phyloP scores from a whole-genome alignment of 2,888 invertebrate genomes.

The Brachyopa scutellaris region DNA sequence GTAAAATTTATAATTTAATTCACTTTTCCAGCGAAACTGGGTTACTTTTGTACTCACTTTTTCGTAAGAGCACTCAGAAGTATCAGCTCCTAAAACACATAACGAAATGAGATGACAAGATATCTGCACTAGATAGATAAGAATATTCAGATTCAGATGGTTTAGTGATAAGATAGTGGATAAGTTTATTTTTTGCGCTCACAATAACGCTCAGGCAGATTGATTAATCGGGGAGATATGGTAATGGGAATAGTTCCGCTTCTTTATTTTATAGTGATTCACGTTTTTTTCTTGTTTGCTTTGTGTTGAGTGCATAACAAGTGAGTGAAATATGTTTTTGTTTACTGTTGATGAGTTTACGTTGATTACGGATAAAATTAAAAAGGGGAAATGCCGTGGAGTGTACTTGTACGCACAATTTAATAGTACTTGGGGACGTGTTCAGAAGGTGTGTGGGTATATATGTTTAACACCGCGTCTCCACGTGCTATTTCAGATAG shows the following conservation, averaged over 20 bases:
- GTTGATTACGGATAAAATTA: not conserved
- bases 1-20: not conserved
- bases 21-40: not conserved
- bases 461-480: no score
- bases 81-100: not conserved
- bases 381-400: not conserved
- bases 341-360: constrained; percentile 27
- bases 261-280: not conserved
- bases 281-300: not conserved
- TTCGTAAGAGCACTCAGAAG: not conserved
- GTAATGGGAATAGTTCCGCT: not conserved
- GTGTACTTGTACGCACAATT: not conserved
- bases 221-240: not conserved
- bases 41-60: constrained; percentile 27
- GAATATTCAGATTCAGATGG: not conserved
- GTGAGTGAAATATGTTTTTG: constrained; percentile 39
- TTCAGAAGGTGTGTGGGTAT: not conserved
- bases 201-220: constrained; percentile 14
- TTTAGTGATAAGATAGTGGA: constrained; percentile 18
- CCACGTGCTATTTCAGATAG: no score
- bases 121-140: constrained; percentile 50
- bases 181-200: not conserved
- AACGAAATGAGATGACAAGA: constrained; percentile 2
- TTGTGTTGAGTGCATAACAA: no score
- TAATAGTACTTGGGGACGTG: not conserved